Percentiles rank a stretch among this genome's conserved stretches.
Evolutionary conservation across 2,888 invertebrate species (phyloP).

Genomic region (Gasteruption jaculator): DNA sequence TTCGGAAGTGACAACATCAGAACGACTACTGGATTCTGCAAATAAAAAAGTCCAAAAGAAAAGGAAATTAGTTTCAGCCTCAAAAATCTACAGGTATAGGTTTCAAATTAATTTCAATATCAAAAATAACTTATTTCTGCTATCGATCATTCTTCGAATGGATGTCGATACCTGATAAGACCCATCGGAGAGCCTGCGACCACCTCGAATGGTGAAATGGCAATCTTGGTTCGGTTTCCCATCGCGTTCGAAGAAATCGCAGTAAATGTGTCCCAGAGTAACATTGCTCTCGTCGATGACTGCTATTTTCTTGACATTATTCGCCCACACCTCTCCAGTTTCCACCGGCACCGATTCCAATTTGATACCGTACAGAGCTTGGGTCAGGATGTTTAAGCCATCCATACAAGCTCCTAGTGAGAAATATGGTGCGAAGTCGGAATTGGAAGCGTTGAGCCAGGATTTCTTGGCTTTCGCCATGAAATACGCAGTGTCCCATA

Average conservation of each 20-base stretch:
- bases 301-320: constrained; percentile 88
- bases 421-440: constrained; percentile 80
- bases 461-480: constrained; percentile 70
- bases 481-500: constrained; percentile 89
- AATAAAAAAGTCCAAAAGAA: constrained; percentile 20
- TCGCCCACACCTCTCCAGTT: constrained; percentile 79
- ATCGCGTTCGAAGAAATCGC: constrained; percentile 88
- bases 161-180: constrained; percentile 82
- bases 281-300: constrained; percentile 80
- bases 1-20: constrained; percentile 83
- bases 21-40: constrained; percentile 82
- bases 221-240: constrained; percentile 98
- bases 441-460: constrained; percentile 64
- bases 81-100: not conserved
- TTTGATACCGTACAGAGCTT: constrained; percentile 77
- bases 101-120: not conserved
- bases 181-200: constrained; percentile 72
- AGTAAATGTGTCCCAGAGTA: constrained; percentile 89
- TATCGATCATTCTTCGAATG: constrained; percentile 4
- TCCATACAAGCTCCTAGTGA: constrained; percentile 95
- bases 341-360: constrained; percentile 64
- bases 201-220: constrained; percentile 97
- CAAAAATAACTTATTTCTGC: constrained; percentile 1
- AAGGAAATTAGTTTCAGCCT: too few relatives aligned
- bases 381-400: constrained; percentile 86